A percentile compares a stretch with the other conserved stretches of the same genome.
phyloP scores from a whole-genome alignment of 2,797 vertebrate species.

The Cryptoprocta ferox region DNA sequence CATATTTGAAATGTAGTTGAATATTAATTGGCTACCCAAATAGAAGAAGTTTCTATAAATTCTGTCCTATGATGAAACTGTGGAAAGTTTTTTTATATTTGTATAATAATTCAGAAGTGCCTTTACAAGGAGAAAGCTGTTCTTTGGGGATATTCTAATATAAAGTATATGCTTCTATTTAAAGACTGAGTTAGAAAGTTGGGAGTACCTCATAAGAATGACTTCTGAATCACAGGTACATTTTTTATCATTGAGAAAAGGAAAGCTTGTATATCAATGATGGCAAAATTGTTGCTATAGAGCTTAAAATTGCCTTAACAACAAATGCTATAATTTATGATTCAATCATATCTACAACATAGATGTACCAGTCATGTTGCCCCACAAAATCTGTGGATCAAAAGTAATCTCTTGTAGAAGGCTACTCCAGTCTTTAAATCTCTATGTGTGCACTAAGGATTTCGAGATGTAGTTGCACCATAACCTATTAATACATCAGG shows the following conservation, averaged over 20 bases:
- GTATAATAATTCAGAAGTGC: conserved; percentile 58
- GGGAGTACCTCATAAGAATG: background rate
- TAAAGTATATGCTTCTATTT: background rate
- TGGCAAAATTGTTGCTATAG: background rate
- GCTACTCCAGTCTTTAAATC: background rate
- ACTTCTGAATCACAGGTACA: background rate
- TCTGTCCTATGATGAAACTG: conserved; percentile 66
- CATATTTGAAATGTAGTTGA: conserved; percentile 81
- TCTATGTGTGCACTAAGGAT: background rate
- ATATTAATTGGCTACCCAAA: conserved; percentile 83
- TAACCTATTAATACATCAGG: background rate
- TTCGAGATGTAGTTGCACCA: background rate
- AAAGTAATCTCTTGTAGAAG: background rate
- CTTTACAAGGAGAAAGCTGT: conserved; percentile 64
- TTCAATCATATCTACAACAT: background rate
- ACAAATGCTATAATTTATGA: background rate
- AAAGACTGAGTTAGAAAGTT: conserved; percentile 32
- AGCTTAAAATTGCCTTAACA: background rate
- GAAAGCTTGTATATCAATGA: background rate
- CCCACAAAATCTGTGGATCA: background rate
- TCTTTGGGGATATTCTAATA: conserved; percentile 67
- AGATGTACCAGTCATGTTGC: background rate
- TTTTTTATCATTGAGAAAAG: conserved; percentile 50
- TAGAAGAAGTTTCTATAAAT: conserved; percentile 78
- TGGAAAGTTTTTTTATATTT: conserved; percentile 78